phyloP scores from a whole-genome alignment of 2,113 vertebrate species.

The Anas platyrhynchos region DNA sequence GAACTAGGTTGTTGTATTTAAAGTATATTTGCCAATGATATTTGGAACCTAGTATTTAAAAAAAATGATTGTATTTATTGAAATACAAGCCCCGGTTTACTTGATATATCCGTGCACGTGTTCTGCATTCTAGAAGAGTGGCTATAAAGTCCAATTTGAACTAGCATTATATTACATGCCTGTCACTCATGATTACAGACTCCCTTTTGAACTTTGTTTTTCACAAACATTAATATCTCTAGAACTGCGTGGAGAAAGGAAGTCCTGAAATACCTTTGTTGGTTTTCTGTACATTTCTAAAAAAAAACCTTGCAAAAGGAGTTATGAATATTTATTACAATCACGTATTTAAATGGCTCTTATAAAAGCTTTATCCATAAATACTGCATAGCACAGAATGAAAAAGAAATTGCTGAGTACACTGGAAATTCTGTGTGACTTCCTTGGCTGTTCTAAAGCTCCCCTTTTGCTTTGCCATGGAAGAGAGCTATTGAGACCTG shows the following conservation, averaged over 20 bases:
- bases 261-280: neutral
- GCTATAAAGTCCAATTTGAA: neutral
- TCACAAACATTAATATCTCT: neutral
- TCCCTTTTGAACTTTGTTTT: neutral
- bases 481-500: neutral
- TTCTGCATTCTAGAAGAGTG: neutral
- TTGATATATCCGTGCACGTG: neutral
- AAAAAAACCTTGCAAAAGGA: neutral
- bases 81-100: neutral
- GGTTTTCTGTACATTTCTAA: neutral
- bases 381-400: neutral
- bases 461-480: neutral
- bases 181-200: neutral
- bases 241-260: neutral
- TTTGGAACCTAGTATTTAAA: neutral
- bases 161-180: neutral
- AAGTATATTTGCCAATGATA: neutral
- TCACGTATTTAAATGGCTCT: neutral
- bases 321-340: neutral
- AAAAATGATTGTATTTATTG: neutral
- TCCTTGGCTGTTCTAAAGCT: neutral
- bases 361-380: neutral
- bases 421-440: neutral
- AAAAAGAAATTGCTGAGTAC: slow-evolving; percentile 13
- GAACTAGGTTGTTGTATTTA: neutral